Conservation (phyloP, 1,140 invertebrate genomes). For the Halictus rubicundus region DNA sequence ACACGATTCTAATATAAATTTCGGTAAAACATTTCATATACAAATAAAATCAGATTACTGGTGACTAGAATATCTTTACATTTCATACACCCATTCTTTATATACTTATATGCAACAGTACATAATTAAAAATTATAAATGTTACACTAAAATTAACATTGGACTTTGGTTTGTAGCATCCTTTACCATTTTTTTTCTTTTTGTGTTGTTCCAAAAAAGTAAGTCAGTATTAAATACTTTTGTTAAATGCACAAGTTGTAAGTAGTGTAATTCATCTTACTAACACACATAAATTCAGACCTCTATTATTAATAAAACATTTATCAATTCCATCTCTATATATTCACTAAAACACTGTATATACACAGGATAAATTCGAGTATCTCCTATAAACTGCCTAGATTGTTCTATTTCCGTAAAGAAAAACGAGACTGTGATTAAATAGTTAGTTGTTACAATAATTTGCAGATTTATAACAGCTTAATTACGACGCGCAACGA, state of each 20-base stretch:
- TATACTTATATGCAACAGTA: constrained; percentile 68
- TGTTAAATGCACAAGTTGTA: constrained; percentile 61
- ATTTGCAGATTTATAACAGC: constrained; percentile 2
- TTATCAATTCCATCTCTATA: constrained; percentile 4
- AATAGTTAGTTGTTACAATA: constrained; percentile 4
- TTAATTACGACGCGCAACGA: constrained; percentile 8
- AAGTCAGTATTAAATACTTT: constrained; percentile 51
- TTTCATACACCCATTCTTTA: constrained; percentile 72
- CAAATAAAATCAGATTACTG: constrained; percentile 70
- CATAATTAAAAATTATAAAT: constrained; percentile 63
- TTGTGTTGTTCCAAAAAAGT: constrained; percentile 14
- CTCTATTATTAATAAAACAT: constrained; percentile 19
- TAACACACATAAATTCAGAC: constrained; percentile 32
- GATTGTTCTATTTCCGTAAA: constrained; percentile 8
- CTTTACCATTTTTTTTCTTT: constrained; percentile 58
- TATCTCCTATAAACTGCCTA: constrained; percentile 12
- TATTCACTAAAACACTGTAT: constrained; percentile 14
- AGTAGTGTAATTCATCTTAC: constrained; percentile 68
- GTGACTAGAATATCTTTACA: constrained; percentile 78
- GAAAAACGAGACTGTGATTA: constrained; percentile 3
- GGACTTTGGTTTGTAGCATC: constrained; percentile 76
- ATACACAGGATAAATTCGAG: constrained; percentile 2
- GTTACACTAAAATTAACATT: constrained; percentile 67
- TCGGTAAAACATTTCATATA: constrained; percentile 46
- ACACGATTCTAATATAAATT: constrained; percentile 45